These are phyloP conservation scores for Callyntrura sp. DNA, from an alignment of 2,888 invertebrate genomes.

Conservation along the genomic window DNA sequence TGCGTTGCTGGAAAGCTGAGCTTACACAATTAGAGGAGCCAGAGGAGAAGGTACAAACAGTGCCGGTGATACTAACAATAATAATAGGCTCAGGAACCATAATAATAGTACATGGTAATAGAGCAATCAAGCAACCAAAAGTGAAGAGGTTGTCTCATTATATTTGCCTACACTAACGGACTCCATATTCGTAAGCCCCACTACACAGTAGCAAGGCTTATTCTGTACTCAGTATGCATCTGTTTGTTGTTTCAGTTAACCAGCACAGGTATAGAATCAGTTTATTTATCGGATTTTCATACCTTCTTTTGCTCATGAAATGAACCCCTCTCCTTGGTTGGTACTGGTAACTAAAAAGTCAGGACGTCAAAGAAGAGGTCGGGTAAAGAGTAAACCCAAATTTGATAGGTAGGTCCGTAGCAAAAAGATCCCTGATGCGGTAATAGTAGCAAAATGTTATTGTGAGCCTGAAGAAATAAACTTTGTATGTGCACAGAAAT, in stretches of 20 bases:
- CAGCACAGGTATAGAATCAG: background rate
- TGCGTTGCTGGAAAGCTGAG: background rate
- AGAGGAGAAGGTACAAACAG: background rate
- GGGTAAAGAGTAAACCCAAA: background rate
- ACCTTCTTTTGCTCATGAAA: background rate
- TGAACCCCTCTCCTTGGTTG: background rate
- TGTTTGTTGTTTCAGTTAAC: constrained; percentile 12
- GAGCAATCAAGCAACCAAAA: background rate
- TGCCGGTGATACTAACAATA: too few species aligned
- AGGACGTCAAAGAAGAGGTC: too few species aligned
- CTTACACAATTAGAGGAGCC: background rate
- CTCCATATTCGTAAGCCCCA: background rate
- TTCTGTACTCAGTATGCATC: constrained; percentile 25
- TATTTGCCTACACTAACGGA: background rate
- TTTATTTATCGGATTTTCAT: background rate
- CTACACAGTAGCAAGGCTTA: constrained; percentile 3
- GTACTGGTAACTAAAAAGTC: too few species aligned
- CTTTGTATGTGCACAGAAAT: constrained; percentile 5
- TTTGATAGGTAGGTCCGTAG: constrained; percentile 12
- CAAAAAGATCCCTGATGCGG: constrained; percentile 35
- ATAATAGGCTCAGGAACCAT: background rate
- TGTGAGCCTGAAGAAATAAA: constrained; percentile 49
- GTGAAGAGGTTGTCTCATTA: constrained; percentile 11
- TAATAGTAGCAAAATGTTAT: constrained; percentile 49
- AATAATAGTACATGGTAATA: background rate